These are phyloP conservation scores for Ammospiza nelsoni DNA, from an alignment of 2,113 vertebrate species.

Conservation along the genomic window DNA sequence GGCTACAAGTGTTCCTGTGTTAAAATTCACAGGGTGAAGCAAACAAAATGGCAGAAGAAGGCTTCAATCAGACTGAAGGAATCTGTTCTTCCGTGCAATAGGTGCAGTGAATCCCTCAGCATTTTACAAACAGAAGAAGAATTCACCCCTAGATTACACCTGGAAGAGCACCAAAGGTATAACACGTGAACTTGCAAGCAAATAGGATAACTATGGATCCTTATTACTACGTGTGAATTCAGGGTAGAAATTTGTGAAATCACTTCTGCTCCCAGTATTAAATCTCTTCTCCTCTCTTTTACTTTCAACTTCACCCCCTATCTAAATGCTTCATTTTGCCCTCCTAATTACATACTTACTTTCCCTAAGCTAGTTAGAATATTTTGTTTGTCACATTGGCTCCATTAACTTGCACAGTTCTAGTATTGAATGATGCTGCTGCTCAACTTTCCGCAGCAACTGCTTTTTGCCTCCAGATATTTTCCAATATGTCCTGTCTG, in stretches of 20 bases:
- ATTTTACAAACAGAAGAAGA: neutral
- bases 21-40: neutral
- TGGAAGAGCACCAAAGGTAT: neutral
- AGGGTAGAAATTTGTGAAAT: neutral
- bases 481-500: neutral
- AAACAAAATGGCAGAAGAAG: neutral
- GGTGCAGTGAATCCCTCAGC: neutral
- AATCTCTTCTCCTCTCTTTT: neutral
- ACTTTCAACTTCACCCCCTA: neutral
- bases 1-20: neutral
- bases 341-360: neutral
- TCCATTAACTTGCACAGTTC: neutral
- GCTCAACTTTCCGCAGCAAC: neutral
- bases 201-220: neutral
- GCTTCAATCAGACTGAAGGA: neutral
- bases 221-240: rapidly evolving
- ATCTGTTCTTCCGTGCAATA: neutral
- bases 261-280: neutral
- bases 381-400: rapidly evolving
- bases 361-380: neutral
- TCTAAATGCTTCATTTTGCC: neutral
- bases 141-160: neutral
- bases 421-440: neutral
- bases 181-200: neutral
- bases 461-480: neutral